These are phyloP conservation scores for Oreocharis arfaki DNA, from an alignment of 2,113 vertebrate species.

Conservation along the genomic window DNA sequence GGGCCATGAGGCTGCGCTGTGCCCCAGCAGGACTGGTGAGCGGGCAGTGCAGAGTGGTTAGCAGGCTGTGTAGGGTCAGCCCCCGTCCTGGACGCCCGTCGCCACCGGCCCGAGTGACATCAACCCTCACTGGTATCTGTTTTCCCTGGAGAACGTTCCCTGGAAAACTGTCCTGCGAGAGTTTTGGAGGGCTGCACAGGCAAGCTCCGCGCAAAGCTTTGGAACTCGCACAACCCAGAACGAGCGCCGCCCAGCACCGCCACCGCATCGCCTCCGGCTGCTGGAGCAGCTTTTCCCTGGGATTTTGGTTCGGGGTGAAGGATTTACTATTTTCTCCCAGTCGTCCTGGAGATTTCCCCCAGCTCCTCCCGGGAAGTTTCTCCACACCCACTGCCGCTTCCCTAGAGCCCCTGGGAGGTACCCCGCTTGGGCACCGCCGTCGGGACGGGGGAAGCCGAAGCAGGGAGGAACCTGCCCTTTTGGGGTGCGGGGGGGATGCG, in stretches of 20 bases:
- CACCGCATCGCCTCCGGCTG: not conserved
- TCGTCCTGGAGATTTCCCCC: not conserved
- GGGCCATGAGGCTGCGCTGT: rapidly evolving
- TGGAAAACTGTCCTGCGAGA: not conserved
- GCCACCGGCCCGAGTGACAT: not conserved
- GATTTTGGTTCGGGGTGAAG: not conserved
- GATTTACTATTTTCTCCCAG: not conserved
- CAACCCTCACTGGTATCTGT: rapidly evolving
- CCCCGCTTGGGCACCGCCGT: rapidly evolving
- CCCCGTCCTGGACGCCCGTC: not conserved
- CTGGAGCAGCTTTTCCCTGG: not conserved
- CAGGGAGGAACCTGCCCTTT: not conserved
- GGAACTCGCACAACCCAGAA: not conserved
- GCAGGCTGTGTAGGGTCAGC: not conserved
- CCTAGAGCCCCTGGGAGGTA: not conserved
- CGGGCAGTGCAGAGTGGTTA: not conserved
- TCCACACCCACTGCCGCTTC: not conserved
- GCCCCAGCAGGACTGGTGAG: not conserved
- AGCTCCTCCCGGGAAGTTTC: not conserved
- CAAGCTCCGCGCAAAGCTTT: not conserved
- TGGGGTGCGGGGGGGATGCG: not conserved
- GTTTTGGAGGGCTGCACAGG: not conserved
- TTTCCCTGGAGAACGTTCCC: not conserved
- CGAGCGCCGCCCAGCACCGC: not conserved
- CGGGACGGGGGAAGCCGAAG: not conserved